A percentile compares a stretch with the other conserved stretches of the same genome.
phyloP scores from a whole-genome alignment of 2,888 invertebrate genomes.

The Peribatodes rhomboidaria region DNA sequence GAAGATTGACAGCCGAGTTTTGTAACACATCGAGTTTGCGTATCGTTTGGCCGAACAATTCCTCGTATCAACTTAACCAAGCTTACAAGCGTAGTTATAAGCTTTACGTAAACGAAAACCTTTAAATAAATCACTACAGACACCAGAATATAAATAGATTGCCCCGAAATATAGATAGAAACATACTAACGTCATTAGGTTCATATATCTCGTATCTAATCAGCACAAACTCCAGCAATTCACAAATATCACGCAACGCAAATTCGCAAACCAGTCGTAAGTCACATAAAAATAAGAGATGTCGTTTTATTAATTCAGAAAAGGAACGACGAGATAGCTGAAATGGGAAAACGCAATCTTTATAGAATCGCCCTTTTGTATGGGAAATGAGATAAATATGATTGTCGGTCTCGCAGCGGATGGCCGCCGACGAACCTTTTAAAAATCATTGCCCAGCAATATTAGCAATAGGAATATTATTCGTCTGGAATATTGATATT shows the following conservation, averaged over 20 bases:
- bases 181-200: not conserved
- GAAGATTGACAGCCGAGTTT: too few relatives aligned
- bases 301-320: constrained; percentile 32
- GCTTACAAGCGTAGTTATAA: too few relatives aligned
- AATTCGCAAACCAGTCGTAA: constrained; percentile 14
- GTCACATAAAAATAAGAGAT: constrained; percentile 24
- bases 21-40: too few relatives aligned
- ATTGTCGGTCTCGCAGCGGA: constrained; percentile 26
- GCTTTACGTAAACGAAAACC: too few relatives aligned
- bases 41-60: too few relatives aligned
- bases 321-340: constrained; percentile 18
- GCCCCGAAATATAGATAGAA: not conserved
- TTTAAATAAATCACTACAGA: too few relatives aligned
- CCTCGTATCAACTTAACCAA: too few relatives aligned
- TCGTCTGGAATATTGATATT: constrained; percentile 20
- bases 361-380: constrained; percentile 32
- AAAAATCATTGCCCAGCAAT: constrained; percentile 27
- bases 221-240: constrained; percentile 1
- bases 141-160: too few relatives aligned
- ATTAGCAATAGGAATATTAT: constrained; percentile 20
- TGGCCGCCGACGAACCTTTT: constrained; percentile 18
- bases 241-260: constrained; percentile 8
- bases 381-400: constrained; percentile 39
- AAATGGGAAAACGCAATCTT: constrained; percentile 31
- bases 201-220: not conserved